Base-by-base conservation (phyloP, 2,797 vertebrate species). In the Ispidina lecontei region DNA sequence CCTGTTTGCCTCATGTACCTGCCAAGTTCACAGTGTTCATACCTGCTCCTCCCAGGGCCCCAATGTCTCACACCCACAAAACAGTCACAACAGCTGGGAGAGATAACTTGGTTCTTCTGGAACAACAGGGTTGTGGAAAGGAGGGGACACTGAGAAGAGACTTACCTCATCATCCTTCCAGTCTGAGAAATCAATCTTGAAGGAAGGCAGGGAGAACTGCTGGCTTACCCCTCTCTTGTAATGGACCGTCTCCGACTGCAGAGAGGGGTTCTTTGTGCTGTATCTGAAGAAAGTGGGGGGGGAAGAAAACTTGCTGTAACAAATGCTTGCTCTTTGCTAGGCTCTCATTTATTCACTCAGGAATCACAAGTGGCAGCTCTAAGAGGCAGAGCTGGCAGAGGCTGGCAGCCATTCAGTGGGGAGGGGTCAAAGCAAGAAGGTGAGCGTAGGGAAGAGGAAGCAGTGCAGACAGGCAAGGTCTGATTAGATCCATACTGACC, bases 141-240 rank as follows among this genome's bases (percentile, higher is more conserved):
- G n/a, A 84, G 44, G 37, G 33, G 58, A 75, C 15, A 14, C 16
- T 7, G 46, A 71, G 54, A 26, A 65, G 33, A 44, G 15, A 96
- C 97, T 98, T 91, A 99, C 99, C 97, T 99, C 99, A 55, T 99
- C 99, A 12, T 99, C 99, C 95, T 99, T 99, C 99, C 99, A 99
- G 79, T 99, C 98, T 2, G 98, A 98, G 97, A 99, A 99, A 96
- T 99, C 98, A 6, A 99, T 99, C 98, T 99, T 99, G 98, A 99
- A 99, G 78, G 98, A 98, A 0, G 99, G 98, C 98, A 99, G 98
- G 41, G 99, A 99, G 97, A 99, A 99, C 80, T 99, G 99, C 95
- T 99, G 99, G 98, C 98, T 99, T 78, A 99, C 99, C 13, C 99
- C 99, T 70, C 99, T 97, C 95, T 99, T 99, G 96, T 99, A 99